phyloP scores from a whole-genome alignment of 2,888 invertebrate genomes.

The Pammene aurita region DNA sequence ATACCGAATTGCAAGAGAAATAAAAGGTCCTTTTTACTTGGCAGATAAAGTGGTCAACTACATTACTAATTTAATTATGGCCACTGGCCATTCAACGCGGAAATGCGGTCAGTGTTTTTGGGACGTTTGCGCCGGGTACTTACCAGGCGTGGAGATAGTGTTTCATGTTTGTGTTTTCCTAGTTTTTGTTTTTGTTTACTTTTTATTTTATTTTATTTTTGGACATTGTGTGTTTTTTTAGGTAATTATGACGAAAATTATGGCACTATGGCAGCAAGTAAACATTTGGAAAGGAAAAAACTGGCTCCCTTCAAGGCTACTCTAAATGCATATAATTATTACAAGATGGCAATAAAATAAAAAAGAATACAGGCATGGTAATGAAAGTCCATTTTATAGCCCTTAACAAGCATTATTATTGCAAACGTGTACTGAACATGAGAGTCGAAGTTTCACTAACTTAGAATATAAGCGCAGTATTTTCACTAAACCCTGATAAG shows the following conservation, averaged over 20 bases:
- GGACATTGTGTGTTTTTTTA: no score
- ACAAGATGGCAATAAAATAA: constrained; percentile 12
- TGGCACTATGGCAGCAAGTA: no score
- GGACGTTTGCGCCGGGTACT: no score
- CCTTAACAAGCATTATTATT: constrained; percentile 27
- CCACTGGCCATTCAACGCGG: no score
- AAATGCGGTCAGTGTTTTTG: no score
- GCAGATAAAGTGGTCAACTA: constrained; percentile 10
- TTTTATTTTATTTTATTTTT: no score
- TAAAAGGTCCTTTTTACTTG: constrained; percentile 6
- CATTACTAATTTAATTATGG: constrained; percentile 22
- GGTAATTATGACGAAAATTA: no score
- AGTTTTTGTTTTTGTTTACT: no score
- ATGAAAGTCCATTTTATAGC: constrained; percentile 34
- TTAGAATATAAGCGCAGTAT: neutral
- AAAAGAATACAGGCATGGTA: constrained; percentile 13
- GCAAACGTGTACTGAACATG: neutral
- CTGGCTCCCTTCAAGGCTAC: constrained; percentile 35
- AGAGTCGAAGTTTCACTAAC: neutral
- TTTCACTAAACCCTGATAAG: no score
- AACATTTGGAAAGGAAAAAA: constrained; percentile 27
- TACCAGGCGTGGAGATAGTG: no score
- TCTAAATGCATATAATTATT: constrained; percentile 19
- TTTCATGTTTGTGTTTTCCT: no score
- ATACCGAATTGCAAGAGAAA: neutral